Evolutionary conservation across 2,113 vertebrate species (phyloP).

Genomic region (Bubalus kerabau): DNA sequence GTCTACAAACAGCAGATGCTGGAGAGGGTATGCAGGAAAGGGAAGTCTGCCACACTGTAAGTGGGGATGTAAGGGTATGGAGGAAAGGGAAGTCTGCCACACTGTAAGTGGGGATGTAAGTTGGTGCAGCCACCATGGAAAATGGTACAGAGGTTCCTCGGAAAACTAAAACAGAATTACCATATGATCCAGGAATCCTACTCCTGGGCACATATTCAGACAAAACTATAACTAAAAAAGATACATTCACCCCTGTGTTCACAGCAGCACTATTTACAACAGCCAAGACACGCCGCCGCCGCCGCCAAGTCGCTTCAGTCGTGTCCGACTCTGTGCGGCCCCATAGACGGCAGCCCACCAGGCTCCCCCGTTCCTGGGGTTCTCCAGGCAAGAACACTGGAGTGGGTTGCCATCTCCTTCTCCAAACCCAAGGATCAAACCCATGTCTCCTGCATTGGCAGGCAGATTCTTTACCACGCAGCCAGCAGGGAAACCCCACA

Average conservation of each 20-base stretch:
- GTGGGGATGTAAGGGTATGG: neutral
- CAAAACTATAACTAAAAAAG: neutral
- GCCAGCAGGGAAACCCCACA: neutral
- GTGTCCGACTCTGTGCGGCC: fast-evolving
- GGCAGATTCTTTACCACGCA: neutral
- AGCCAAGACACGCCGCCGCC: neutral
- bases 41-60: neutral
- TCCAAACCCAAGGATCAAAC: neutral
- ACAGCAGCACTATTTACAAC: neutral
- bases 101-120: neutral
- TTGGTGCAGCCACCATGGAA: neutral
- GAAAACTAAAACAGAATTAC: neutral
- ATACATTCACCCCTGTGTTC: neutral
- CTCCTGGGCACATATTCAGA: neutral
- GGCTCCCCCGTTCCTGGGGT: neutral
- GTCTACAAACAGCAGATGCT: neutral
- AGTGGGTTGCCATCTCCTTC: neutral
- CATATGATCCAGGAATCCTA: neutral
- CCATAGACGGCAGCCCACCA: neutral
- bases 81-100: neutral
- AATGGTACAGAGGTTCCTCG: neutral
- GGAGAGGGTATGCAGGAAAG: neutral
- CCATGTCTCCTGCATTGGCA: neutral
- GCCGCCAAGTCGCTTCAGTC: fast-evolving
- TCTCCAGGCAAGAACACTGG: neutral